Evolutionary conservation across 2,797 vertebrate genomes (phyloP).

Genomic region (Crossoptilon crossoptilon): DNA sequence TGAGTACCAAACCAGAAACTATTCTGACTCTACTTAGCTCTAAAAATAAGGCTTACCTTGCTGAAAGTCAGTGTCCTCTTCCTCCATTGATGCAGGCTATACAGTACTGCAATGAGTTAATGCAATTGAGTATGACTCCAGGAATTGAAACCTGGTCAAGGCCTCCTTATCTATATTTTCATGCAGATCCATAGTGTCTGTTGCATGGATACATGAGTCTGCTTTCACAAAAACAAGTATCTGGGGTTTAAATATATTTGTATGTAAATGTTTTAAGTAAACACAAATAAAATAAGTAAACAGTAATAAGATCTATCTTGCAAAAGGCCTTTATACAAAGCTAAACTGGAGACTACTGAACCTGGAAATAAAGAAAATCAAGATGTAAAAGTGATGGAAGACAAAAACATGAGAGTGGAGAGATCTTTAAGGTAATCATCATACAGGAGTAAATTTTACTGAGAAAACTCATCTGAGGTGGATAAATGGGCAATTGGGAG

Average conservation of each 20-base stretch:
- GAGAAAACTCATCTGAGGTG: background rate
- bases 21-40: background rate
- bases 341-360: background rate
- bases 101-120: background rate
- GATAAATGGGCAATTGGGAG: background rate
- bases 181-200: background rate
- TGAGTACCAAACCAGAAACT: background rate
- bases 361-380: background rate
- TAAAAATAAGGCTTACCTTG: slow-evolving; percentile 13
- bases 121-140: background rate
- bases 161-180: background rate
- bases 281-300: background rate
- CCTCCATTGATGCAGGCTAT: background rate
- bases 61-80: background rate
- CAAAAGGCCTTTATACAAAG: background rate
- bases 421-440: background rate
- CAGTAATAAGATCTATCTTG: background rate
- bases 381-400: background rate
- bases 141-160: background rate
- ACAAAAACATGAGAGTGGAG: background rate
- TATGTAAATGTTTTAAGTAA: background rate
- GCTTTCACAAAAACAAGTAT: background rate
- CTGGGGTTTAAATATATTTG: fast-evolving
- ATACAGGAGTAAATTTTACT: background rate
- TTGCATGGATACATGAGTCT: background rate